phyloP scores from a whole-genome alignment of 2,113 vertebrate species.

The Lophochroa leadbeateri region DNA sequence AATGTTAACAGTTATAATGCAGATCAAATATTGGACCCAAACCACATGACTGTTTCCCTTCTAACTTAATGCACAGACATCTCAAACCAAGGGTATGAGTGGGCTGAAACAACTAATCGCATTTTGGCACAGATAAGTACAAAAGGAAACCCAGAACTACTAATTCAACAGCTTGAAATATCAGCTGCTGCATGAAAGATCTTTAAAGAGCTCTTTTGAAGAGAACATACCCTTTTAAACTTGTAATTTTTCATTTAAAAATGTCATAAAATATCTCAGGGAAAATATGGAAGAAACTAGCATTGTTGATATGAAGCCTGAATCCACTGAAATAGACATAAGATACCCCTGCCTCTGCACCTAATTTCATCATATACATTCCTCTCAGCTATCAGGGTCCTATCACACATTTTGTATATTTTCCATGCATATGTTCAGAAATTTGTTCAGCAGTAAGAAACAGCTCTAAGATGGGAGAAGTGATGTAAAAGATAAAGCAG shows the following conservation, averaged over 20 bases:
- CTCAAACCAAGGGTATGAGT: constrained; percentile 62
- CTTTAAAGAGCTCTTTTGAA: constrained; percentile 53
- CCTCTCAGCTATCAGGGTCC: neutral
- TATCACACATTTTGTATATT: neutral
- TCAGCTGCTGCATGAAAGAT: constrained; percentile 61
- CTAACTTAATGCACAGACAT: constrained; percentile 53
- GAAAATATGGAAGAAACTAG: constrained; percentile 17
- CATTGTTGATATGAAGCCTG: neutral
- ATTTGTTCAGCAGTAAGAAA: neutral
- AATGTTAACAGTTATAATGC: constrained; percentile 1
- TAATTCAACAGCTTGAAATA: constrained; percentile 71
- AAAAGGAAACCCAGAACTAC: constrained; percentile 66
- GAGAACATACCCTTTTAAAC: constrained; percentile 59
- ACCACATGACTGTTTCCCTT: constrained; percentile 31
- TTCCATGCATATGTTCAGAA: neutral
- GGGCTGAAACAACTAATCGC: constrained; percentile 66
- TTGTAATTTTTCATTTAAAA: constrained; percentile 29
- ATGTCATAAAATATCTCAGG: constrained; percentile 47
- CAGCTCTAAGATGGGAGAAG: neutral
- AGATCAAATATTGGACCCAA: constrained; percentile 35
- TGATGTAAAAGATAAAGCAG: neutral
- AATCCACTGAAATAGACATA: neutral
- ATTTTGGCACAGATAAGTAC: constrained; percentile 64
- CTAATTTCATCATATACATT: constrained; percentile 20
- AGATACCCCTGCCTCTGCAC: neutral